A percentile compares a stretch with the other conserved stretches of the same genome.
phyloP scores from a whole-genome alignment of 2,888 invertebrate genomes.

The Hylaea fasciaria region DNA sequence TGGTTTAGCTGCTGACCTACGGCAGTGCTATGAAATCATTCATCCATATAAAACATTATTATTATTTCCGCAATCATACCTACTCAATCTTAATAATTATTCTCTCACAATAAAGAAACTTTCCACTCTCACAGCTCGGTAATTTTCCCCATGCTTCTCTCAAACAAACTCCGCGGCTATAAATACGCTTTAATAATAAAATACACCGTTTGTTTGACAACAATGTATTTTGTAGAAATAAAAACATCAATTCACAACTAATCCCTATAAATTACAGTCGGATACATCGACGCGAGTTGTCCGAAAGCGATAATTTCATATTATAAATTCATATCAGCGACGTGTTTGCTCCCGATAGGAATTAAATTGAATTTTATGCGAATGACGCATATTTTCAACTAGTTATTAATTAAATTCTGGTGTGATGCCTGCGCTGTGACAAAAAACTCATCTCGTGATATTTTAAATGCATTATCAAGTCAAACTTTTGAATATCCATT shows the following conservation, averaged over 20 bases:
- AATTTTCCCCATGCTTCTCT: slow-evolving; percentile 12
- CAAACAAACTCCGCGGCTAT: slow-evolving; percentile 23
- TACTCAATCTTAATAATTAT: background rate
- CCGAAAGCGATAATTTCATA: slow-evolving; percentile 72
- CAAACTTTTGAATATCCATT: background rate
- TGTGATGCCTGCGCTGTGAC: slow-evolving; percentile 3
- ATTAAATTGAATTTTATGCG: slow-evolving; percentile 75
- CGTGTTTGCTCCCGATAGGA: slow-evolving; percentile 70
- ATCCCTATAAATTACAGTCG: slow-evolving; percentile 51
- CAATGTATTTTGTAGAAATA: slow-evolving; percentile 27
- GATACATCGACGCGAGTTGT: slow-evolving; percentile 55
- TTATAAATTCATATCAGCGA: slow-evolving; percentile 70
- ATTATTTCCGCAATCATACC: background rate
- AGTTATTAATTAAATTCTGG: slow-evolving; percentile 49
- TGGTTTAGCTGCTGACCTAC: slow-evolving; percentile 33
- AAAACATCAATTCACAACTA: slow-evolving; percentile 41
- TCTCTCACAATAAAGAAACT: background rate
- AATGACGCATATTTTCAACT: slow-evolving; percentile 72
- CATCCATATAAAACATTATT: background rate
- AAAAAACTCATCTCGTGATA: background rate
- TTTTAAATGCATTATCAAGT: background rate
- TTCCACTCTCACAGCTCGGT: background rate
- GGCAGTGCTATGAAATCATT: slow-evolving; percentile 14
- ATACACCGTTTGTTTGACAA: slow-evolving; percentile 23
- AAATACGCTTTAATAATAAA: slow-evolving; percentile 29